phyloP scores from a whole-genome alignment of 2,888 invertebrate species.

The Lymantria monacha region DNA sequence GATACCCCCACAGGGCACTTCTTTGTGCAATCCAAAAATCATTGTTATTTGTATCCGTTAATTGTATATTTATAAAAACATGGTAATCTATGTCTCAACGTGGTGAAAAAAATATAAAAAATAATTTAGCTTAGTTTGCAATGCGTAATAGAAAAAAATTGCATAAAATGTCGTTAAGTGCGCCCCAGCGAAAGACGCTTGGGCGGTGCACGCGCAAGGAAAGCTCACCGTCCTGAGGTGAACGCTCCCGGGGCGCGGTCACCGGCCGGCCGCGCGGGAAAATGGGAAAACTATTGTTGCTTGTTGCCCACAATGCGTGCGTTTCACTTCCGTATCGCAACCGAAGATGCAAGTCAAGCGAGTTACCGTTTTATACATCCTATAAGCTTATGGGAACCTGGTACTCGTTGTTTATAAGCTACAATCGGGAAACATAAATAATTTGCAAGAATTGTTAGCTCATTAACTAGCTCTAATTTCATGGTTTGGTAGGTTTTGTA shows the following conservation, averaged over 20 bases:
- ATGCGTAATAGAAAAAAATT: neutral
- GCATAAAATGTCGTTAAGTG: neutral
- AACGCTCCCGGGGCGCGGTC: constrained; percentile 52
- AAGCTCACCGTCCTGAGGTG: constrained; percentile 39
- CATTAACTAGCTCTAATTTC: no score
- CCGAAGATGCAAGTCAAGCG: constrained; percentile 28
- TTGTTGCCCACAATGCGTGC: constrained; percentile 57
- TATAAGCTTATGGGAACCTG: constrained; percentile 20
- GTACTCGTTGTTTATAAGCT: neutral
- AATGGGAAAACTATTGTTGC: constrained; percentile 63
- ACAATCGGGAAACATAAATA: no score
- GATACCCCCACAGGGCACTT: no score
- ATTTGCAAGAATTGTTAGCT: no score
- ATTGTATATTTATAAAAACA: no score
- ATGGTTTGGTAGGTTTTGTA: no score
- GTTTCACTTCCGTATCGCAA: constrained; percentile 36
- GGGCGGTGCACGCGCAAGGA: constrained; percentile 36
- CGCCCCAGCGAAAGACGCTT: constrained; percentile 12
- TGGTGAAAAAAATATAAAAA: no score
- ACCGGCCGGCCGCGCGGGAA: constrained; percentile 57
- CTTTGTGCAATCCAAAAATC: no score
- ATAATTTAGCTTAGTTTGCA: no score
- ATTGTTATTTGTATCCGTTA: no score
- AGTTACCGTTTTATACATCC: constrained; percentile 17
- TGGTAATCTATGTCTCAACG: no score